Evolutionary conservation across 2,797 vertebrate species (phyloP).

Genomic region (Ceyx erithaca): DNA sequence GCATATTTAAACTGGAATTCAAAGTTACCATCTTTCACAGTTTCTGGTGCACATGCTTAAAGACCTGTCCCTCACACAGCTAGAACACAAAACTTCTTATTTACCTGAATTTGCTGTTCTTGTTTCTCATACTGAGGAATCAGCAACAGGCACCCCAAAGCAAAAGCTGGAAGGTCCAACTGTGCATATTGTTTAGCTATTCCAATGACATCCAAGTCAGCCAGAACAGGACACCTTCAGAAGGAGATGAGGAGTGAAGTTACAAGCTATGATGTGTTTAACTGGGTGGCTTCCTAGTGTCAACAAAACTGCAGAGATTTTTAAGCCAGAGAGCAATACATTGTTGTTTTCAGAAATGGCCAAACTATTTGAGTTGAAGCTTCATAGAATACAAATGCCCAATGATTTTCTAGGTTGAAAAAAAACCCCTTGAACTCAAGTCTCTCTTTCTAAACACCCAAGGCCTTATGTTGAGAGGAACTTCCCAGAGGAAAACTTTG

Average conservation of each 20-base stretch:
- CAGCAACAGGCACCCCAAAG: slow-evolving; percentile 89
- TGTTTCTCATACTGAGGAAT: slow-evolving; percentile 86
- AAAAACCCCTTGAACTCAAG: not conserved
- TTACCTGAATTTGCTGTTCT: slow-evolving; percentile 89
- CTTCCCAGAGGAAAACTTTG: not conserved
- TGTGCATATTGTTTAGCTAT: slow-evolving; percentile 92
- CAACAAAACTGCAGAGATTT: not conserved
- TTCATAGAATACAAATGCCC: not conserved
- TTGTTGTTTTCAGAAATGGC: not conserved
- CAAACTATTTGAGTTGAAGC: not conserved
- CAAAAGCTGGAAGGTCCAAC: slow-evolving; percentile 87
- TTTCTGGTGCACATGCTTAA: not conserved
- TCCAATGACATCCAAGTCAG: slow-evolving; percentile 88
- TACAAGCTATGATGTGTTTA: not conserved
- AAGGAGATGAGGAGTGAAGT: not conserved
- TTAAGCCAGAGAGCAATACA: not conserved
- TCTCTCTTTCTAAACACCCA: not conserved
- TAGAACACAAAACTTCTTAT: not conserved
- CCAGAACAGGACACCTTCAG: slow-evolving; percentile 90
- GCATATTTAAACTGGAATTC: not conserved
- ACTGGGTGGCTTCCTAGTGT: not conserved
- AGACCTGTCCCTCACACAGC: not conserved
- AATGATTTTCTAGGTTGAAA: not conserved
- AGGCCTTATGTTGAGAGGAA: not conserved
- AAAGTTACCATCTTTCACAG: not conserved